Conservation (phyloP, 2,888 invertebrate species). For the Nysson spinosus region DNA sequence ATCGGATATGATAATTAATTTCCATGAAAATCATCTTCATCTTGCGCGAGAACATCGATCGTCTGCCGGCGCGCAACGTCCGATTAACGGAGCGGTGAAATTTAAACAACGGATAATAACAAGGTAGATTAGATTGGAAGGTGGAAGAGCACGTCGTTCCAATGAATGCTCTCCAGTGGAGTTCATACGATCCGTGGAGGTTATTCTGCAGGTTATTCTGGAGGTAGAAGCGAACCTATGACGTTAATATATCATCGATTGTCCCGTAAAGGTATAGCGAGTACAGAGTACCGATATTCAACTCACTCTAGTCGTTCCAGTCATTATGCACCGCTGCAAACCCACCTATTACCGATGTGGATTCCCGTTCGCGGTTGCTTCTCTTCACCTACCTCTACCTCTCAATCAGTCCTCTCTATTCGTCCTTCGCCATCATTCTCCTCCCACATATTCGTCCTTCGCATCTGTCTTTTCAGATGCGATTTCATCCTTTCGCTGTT, state of each 20-base stretch:
- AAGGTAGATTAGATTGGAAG: constrained; percentile 18
- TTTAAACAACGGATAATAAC: constrained; percentile 30
- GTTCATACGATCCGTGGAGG: constrained; percentile 21
- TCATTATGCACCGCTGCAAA: constrained; percentile 56
- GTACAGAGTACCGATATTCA: constrained; percentile 56
- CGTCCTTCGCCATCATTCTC: background rate
- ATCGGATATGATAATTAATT: too few species aligned
- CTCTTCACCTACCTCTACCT: background rate
- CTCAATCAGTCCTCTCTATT: background rate
- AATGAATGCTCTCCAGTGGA: constrained; percentile 20
- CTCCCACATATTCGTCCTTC: background rate
- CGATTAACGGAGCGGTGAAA: constrained; percentile 3
- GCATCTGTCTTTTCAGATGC: too few species aligned
- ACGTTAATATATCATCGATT: constrained; percentile 69
- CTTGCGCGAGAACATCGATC: too few species aligned
- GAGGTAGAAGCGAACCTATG: constrained; percentile 44
- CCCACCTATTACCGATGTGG: constrained; percentile 47
- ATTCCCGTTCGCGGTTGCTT: constrained; percentile 31
- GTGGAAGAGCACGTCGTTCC: constrained; percentile 20
- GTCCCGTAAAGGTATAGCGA: constrained; percentile 56
- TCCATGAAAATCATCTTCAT: too few species aligned
- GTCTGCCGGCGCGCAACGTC: too few species aligned
- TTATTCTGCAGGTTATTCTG: constrained; percentile 14
- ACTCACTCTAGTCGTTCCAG: constrained; percentile 58
- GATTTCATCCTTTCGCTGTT: too few species aligned